Evolutionary conservation across 64 coral and sea anemone genomes (phyloP).

Genomic region (Montipora capricornis): DNA sequence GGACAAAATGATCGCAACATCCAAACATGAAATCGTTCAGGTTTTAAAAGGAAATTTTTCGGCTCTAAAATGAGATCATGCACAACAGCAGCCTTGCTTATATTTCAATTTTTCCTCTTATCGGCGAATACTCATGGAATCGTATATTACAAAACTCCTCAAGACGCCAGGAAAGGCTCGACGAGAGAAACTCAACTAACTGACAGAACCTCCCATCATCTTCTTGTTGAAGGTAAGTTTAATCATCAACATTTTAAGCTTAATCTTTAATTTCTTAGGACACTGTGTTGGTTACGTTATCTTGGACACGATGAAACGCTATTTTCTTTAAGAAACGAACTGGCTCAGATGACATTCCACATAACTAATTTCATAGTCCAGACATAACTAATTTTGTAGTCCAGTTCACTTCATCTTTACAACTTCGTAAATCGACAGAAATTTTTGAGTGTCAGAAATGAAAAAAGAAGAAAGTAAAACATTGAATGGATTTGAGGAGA

Average conservation of each 20-base stretch:
- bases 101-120: not conserved
- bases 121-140: not conserved
- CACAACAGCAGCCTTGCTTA: not conserved
- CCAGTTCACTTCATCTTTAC: too few relatives aligned
- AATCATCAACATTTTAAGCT: not conserved
- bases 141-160: not conserved
- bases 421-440: too few relatives aligned
- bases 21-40: not conserved
- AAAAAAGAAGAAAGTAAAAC: too few relatives aligned
- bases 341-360: too few relatives aligned
- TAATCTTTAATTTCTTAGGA: not conserved
- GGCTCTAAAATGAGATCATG: not conserved
- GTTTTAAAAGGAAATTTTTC: not conserved
- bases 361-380: too few relatives aligned
- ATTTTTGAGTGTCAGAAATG: too few relatives aligned
- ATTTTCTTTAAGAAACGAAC: too few relatives aligned
- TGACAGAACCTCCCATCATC: not conserved
- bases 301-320: too few relatives aligned
- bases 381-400: too few relatives aligned
- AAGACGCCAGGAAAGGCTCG: not conserved
- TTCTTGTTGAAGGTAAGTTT: slow-evolving; percentile 4
- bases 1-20: not conserved
- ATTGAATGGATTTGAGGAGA: too few relatives aligned
- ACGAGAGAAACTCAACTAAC: not conserved
- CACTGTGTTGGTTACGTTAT: not conserved